Conservation (phyloP, 2,113 vertebrate species). For the Petroica traversi region DNA sequence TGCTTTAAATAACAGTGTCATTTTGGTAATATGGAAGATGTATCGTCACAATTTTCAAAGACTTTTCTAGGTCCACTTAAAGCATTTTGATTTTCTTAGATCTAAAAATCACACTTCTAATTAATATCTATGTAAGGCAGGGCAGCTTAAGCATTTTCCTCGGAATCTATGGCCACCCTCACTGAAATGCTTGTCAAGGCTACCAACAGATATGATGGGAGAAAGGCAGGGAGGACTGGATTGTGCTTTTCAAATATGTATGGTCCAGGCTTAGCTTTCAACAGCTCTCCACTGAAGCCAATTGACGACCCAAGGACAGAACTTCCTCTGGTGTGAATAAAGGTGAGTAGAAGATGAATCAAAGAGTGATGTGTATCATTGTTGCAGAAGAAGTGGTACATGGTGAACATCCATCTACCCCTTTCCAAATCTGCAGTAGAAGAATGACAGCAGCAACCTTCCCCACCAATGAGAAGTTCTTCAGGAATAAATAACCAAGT, state of each 20-base stretch:
- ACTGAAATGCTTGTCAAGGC: background rate
- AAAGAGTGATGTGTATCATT: background rate
- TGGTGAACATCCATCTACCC: background rate
- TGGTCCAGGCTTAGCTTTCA: background rate
- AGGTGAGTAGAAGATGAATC: background rate
- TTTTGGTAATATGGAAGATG: slow-evolving; percentile 52
- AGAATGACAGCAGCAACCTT: background rate
- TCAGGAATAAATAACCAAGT: background rate
- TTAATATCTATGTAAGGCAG: background rate
- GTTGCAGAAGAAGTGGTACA: background rate
- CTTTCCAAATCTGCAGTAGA: background rate
- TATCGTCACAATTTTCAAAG: slow-evolving; percentile 18
- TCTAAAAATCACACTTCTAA: background rate
- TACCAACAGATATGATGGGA: background rate
- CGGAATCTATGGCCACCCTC: background rate
- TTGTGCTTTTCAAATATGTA: background rate
- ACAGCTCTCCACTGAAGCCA: background rate
- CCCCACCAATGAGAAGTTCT: background rate
- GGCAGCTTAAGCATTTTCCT: background rate
- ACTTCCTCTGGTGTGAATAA: background rate
- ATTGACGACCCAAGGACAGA: background rate
- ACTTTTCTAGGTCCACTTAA: background rate
- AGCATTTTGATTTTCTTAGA: slow-evolving; percentile 1
- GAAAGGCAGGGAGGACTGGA: background rate
- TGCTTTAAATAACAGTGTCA: slow-evolving; percentile 57